Base-by-base conservation (phyloP, 92 coral and sea anemone species). In the Umimayanthus chanpuru region DNA sequence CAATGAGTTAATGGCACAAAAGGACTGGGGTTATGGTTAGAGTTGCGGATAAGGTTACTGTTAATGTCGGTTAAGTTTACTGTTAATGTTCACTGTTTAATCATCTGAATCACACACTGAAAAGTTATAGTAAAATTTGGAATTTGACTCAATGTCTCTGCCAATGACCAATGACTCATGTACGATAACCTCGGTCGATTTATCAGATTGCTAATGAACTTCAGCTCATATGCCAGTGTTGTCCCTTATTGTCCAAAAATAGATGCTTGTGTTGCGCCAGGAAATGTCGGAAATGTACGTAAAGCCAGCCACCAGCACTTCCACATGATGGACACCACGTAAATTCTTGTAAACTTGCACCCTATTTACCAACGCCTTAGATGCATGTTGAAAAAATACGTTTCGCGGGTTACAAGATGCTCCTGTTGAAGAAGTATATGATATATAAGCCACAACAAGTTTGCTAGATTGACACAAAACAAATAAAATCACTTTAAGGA, bases 211-310 rank as follows among this genome's bases (percentile, higher is more conserved):
- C 25, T 50, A 79, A 79, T 9, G 55, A 79, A 20, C 70, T 79
- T 53, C 29, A 15, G 70, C 18, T 29, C 47, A 12, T 25, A 25
- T 71, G 2, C 76, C 18, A 71, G 39, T 29, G 41, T 71, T 71
- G 10, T 80, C 84, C 84, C 84, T 55, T 53, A 80, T 30, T 55
- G 84, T 80, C 55, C 47, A 55, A 30, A 80, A 80, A 55, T 80
- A 80, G 84, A 55, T 80, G 43, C 80, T 53, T 80, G 66, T 80
- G 49, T 16, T 71, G 15, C 40, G 15, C 32, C 28, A 41, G n/a
- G 68, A 76, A 41, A 12, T 44, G 23, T 21, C 4, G n/a, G 23
- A 21, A 39, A 76, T 49, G 20, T 32, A 41, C n/a, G 38, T 49
- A 77, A 77, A 44, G 39, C 20, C 25, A 56, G 39, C 44, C 66